Base-by-base conservation (phyloP, 2,888 invertebrate genomes). In the Disparrhopalites patrizii region DNA sequence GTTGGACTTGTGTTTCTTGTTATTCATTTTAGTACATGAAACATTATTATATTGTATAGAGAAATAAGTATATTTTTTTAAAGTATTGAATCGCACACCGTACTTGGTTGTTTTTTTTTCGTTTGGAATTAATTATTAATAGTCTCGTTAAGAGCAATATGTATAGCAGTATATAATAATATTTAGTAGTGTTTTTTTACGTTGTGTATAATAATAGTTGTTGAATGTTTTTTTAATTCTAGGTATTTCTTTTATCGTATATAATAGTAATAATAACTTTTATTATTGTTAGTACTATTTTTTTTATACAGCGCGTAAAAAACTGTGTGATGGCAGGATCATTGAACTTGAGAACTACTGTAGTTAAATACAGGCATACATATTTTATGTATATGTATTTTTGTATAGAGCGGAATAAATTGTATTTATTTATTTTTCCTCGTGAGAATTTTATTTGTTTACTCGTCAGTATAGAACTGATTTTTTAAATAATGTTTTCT, bases 291-390 rank as follows among this genome's bases (percentile, higher is more conserved):
- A 40, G 40, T 40, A 33, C n/a, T 60, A 20, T 25, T 20, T 52
- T 28, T 28, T 18, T 18, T 23, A 23, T 33, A 33, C 36, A 33
- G 36, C 36, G 36, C 55, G 55, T 55, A 55, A 36, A 51, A 61
- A 61, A 61, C 51, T 47, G 28, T 60, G 50, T 60, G 50, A n/a
- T 60, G 61, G 61, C 61, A 61, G 61, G 61, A 61, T 61, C 61
- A 61, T 61, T 61, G 61, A 61, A 61, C 61, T 60, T 60, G 60
- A 60, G 60, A 60, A 47, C 60, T 60, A 60, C 60, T 15, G 18
- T 56, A 50, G 23, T 50, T 50, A 20, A 20, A 40, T 58, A 57
- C 50, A 50, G 38, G 52, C 61, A 33, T 61, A 30, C 18, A 30
- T 20, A 28, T 57, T 38, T n/a, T 23, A n/a, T 36, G 20, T 36